These are phyloP conservation scores for Lumbricus terrestris DNA, from an alignment of 2,888 invertebrate genomes.

Conservation along the genomic window DNA sequence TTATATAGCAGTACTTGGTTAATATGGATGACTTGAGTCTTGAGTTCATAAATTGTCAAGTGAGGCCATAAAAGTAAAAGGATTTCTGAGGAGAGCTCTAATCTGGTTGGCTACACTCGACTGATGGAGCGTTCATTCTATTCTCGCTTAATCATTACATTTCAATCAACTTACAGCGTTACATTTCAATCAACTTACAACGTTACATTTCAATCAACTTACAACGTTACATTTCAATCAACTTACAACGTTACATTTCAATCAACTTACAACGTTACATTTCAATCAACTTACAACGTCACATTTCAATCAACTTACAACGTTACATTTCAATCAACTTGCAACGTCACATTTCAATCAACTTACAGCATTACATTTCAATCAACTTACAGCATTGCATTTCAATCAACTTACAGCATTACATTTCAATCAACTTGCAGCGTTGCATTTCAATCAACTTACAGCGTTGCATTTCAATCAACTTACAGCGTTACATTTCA, in stretches of 20 bases:
- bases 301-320: neutral
- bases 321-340: neutral
- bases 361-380: neutral
- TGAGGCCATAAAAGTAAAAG: neutral
- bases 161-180: neutral
- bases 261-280: too few species aligned
- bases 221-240: neutral
- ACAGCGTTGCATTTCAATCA: neutral
- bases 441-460: neutral
- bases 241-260: neutral
- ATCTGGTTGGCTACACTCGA: neutral
- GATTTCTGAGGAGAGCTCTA: neutral
- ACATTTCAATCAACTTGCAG: neutral
- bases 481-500: neutral
- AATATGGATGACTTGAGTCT: too few species aligned
- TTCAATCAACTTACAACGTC: too few species aligned
- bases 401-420: too few species aligned
- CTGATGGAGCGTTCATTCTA: neutral
- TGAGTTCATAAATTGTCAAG: neutral
- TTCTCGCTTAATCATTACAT: neutral
- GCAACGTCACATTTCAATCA: neutral
- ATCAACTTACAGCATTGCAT: too few species aligned
- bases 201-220: neutral
- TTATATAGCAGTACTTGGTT: too few species aligned
- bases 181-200: neutral